Conservation (phyloP, 1,140 invertebrate species). For the Asbolus verrucosus region DNA sequence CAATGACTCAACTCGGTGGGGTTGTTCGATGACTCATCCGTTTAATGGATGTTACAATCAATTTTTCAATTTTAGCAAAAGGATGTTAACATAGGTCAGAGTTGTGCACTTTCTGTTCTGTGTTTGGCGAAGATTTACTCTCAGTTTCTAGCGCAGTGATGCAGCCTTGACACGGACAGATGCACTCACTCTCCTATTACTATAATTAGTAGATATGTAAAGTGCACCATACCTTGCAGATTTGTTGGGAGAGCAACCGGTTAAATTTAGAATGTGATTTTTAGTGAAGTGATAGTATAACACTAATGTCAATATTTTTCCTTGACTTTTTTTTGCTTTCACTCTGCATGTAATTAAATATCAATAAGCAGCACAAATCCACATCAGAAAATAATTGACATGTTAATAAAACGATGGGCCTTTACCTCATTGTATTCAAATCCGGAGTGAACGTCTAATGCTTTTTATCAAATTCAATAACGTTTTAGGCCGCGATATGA, state of each 20-base stretch:
- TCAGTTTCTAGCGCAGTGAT: slow-evolving; percentile 19
- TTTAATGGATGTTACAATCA: no score
- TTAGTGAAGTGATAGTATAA: slow-evolving; percentile 22
- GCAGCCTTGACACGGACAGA: slow-evolving; percentile 28
- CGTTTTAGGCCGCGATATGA: neutral
- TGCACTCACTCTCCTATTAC: slow-evolving; percentile 20
- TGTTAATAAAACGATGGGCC: slow-evolving; percentile 27
- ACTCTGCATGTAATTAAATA: slow-evolving; percentile 13
- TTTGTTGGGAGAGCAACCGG: neutral
- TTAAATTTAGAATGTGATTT: slow-evolving; percentile 20
- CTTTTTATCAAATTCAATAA: no score
- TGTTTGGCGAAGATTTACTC: slow-evolving; percentile 4
- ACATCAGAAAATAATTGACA: slow-evolving; percentile 8
- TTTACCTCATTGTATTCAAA: slow-evolving; percentile 28
- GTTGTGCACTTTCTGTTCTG: neutral
- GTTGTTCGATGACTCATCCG: slow-evolving; percentile 29
- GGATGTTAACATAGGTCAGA: slow-evolving; percentile 25
- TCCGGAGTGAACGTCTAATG: slow-evolving; percentile 16
- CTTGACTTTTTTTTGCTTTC: slow-evolving; percentile 46
- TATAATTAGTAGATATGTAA: slow-evolving; percentile 21
- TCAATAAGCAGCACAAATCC: neutral
- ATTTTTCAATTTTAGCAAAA: slow-evolving; percentile 6
- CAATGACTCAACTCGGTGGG: slow-evolving; percentile 15
- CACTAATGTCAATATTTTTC: slow-evolving; percentile 35
- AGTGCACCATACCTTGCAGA: slow-evolving; percentile 4